Conservation (phyloP, 1,140 invertebrate species). For the Leptestheria dahalacensis region DNA sequence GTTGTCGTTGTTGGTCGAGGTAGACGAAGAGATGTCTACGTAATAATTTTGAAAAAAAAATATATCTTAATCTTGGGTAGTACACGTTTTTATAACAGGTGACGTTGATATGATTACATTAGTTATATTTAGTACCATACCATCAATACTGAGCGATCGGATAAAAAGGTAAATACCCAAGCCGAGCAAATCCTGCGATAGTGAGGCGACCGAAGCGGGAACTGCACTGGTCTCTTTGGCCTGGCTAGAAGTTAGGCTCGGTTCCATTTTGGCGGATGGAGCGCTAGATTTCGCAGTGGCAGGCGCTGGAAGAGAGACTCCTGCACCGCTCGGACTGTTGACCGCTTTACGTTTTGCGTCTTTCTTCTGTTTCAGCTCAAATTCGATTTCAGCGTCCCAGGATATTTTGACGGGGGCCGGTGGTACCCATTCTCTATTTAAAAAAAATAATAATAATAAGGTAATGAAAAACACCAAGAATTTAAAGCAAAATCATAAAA, state of each 20-base stretch:
- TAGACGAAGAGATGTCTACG: conserved; percentile 2
- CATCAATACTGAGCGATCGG: no score
- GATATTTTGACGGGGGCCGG: conserved; percentile 65
- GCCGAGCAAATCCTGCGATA: conserved; percentile 42
- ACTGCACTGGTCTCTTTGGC: conserved; percentile 17
- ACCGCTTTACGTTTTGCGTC: conserved; percentile 41
- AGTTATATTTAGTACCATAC: no score
- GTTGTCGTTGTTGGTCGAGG: conserved; percentile 8
- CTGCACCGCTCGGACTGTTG: conserved; percentile 48
- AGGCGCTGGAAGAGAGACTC: conserved; percentile 27
- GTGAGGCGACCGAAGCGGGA: conserved; percentile 11
- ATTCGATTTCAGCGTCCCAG: conserved; percentile 69
- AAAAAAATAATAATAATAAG: no score
- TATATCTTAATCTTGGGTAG: no score
- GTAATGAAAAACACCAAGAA: no score
- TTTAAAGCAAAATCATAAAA: no score
- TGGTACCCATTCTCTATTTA: conserved; percentile 79
- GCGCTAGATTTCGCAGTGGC: conserved; percentile 29
- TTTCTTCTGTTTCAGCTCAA: conserved; percentile 41
- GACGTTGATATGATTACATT: no score
- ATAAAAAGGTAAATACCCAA: no score
- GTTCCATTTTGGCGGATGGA: conserved; percentile 33
- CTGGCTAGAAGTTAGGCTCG: conserved; percentile 18
- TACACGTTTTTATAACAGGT: no score
- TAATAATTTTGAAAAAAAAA: neutral